These are phyloP conservation scores for Xylocopa sonorina DNA, from an alignment of 1,140 invertebrate species.

Conservation along the genomic window DNA sequence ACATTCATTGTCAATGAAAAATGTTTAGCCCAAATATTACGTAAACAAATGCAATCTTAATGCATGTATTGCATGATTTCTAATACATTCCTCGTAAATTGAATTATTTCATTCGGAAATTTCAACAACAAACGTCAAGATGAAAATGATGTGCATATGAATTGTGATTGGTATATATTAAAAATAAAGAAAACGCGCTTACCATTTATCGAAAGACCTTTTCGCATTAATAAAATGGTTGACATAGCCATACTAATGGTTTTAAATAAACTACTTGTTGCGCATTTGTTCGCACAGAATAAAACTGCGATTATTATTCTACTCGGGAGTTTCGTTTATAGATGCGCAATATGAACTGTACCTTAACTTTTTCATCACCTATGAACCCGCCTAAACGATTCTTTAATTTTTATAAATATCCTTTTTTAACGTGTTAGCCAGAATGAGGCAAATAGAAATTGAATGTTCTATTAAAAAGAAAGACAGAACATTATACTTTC, in stretches of 20 bases:
- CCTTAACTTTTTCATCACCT: background rate
- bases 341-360: background rate
- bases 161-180: slow-evolving; percentile 22
- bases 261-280: slow-evolving; percentile 49
- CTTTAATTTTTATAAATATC: background rate
- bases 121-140: slow-evolving; percentile 11
- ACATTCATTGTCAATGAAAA: background rate
- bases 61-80: background rate
- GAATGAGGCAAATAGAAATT: background rate
- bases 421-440: too few relatives aligned
- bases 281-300: slow-evolving; percentile 20
- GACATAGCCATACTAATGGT: slow-evolving; percentile 57
- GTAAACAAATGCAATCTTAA: slow-evolving; percentile 8
- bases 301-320: slow-evolving; percentile 36
- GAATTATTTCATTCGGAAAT: background rate
- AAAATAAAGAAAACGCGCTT: slow-evolving; percentile 43
- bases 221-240: slow-evolving; percentile 41
- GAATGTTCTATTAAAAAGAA: background rate
- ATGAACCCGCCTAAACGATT: background rate
- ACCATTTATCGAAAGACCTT: slow-evolving; percentile 51
- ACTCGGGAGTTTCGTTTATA: slow-evolving; percentile 10
- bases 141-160: slow-evolving; percentile 11
- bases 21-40: background rate
- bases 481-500: background rate
- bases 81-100: background rate